Base-by-base conservation (phyloP, 2,888 invertebrate species). In the Dasypolia templi region DNA sequence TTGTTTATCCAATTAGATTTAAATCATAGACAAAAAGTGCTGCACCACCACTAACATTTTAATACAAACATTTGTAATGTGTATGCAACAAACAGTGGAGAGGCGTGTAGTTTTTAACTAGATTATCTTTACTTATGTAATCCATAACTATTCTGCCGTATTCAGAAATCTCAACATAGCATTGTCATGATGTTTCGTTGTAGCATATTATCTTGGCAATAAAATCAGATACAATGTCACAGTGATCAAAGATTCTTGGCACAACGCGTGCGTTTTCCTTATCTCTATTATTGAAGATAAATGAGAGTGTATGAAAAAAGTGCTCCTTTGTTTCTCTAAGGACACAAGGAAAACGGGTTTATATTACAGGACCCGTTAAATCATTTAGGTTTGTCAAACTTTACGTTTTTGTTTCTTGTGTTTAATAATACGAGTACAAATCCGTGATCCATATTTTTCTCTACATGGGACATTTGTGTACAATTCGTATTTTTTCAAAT, bases 171-270 rank as follows among this genome's bases (percentile, higher is more conserved):
- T 59, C 32, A 22, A 29, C 35, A 14, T 44, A 44, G 53, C 53
- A 62, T 62, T 42, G 67, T 46, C 49, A 53, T 49, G 63, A 56
- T 63, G 59, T 70, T 68, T 76, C 56, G 53, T 51, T 72, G 29
- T 58, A 62, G 55, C 42, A 26, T 65, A 81, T 76, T 65, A 81
- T 76, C 81, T 68, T 29, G 51, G 81, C 58, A 76, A 80, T 80
- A 63, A 80, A 80, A 76, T 80, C 77, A 62, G 61, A 80, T 62
- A 69, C 61, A 76, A 76, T 71, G 71, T 68, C 56, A 56, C 65
- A 51, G 53, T 32, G 63, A 71, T 81, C 65, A 81, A 53, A 76
- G 58, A 69, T 65, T 81, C 72, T 49, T 70, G 61, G 65, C 65
- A 29, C 26, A 61, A 44, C 32, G 46, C 17, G 19, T 61, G 9